phyloP scores from a whole-genome alignment of 2,888 invertebrate species.

The Alloplasta piceator region DNA sequence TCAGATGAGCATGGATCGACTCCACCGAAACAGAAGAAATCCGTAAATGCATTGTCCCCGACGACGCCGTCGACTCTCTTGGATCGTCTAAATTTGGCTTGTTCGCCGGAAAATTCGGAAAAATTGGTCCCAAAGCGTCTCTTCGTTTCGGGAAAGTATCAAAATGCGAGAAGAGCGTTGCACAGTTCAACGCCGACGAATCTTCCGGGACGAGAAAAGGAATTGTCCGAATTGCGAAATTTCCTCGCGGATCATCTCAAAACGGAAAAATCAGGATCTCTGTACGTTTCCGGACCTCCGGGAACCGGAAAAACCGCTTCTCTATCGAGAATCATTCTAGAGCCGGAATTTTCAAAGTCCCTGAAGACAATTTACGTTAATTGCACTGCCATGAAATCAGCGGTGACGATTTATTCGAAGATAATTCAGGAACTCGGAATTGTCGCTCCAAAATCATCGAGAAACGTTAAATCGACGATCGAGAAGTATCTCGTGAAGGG shows the following conservation, averaged over 20 bases:
- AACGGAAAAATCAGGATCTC: constrained; percentile 88
- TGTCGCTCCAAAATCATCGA: constrained; percentile 86
- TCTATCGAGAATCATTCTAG: constrained; percentile 89
- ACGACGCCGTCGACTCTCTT: constrained; percentile 76
- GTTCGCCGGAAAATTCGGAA: constrained; percentile 60
- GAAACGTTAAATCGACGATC: constrained; percentile 87
- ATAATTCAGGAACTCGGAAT: constrained; percentile 90
- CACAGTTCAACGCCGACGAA: constrained; percentile 84
- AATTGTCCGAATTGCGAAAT: constrained; percentile 88
- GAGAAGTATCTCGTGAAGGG: constrained; percentile 87
- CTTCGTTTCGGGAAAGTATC: constrained; percentile 75
- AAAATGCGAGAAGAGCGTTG: constrained; percentile 84
- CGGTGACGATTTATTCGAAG: constrained; percentile 91
- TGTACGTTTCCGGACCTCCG: constrained; percentile 98
- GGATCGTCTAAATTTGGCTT: constrained; percentile 72
- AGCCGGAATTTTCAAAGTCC: constrained; percentile 86
- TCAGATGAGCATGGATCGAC: constrained; percentile 70
- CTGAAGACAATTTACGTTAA: constrained; percentile 90
- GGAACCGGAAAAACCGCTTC: constrained; percentile 99
- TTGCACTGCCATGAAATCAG: constrained; percentile 95
- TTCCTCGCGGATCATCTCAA: constrained; percentile 89
- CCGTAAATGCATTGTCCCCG: constrained; percentile 52
- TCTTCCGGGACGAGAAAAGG: constrained; percentile 91
- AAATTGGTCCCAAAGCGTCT: constrained; percentile 73
- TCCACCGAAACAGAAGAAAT: constrained; percentile 72